phyloP scores from a whole-genome alignment of 2,888 invertebrate species.

The Brachypalpus laphriformis region DNA sequence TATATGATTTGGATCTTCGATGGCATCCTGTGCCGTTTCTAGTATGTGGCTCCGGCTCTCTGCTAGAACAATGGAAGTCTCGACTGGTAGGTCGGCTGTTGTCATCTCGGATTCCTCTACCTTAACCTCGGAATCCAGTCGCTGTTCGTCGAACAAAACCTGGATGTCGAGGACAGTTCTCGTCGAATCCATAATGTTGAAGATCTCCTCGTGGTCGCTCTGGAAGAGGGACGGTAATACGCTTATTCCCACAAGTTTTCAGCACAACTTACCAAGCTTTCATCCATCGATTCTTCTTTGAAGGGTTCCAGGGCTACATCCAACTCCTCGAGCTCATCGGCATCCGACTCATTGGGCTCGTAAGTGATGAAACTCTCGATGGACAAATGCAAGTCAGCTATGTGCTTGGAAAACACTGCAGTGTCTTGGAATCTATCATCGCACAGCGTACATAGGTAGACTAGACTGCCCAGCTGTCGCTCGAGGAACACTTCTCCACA shows the following conservation, averaged over 20 bases:
- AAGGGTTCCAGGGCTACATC: background rate
- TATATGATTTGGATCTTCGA: background rate
- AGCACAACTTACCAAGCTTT: no score
- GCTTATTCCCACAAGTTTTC: background rate
- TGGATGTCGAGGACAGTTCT: constrained; percentile 13
- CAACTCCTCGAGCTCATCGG: background rate
- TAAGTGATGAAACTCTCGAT: constrained; percentile 46
- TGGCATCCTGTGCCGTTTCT: background rate
- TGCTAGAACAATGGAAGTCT: background rate
- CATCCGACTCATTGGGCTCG: constrained; percentile 45
- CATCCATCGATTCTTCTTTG: background rate
- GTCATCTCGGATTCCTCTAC: background rate
- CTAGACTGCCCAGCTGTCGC: constrained; percentile 44
- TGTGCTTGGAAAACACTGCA: constrained; percentile 57
- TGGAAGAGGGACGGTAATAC: background rate
- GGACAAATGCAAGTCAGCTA: constrained; percentile 58
- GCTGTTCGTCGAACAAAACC: background rate
- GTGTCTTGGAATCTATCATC: constrained; percentile 46
- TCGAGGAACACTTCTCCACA: constrained; percentile 73
- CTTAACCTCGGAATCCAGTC: background rate
- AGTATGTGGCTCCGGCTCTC: background rate
- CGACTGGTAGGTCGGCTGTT: no score
- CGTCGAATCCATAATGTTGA: background rate
- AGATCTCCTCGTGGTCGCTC: background rate
- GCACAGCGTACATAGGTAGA: constrained; percentile 63